Evolutionary conservation across 1,140 invertebrate species (phyloP), one percentile per base, ranked within the genome.

Genomic region (Monochamus saltuarius): DNA sequence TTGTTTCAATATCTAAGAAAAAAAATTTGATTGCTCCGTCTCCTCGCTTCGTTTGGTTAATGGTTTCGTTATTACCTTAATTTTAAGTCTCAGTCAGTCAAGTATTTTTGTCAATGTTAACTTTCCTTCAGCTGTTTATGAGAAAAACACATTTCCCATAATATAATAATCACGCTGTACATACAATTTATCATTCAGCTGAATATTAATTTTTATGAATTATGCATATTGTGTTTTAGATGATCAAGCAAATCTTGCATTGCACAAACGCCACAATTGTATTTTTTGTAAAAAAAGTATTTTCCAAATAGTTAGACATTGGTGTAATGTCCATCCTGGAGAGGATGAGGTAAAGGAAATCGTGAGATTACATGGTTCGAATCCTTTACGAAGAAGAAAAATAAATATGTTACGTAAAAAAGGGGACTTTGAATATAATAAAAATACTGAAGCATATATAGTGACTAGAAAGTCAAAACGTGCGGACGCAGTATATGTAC

Each of bases 391-490:
- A 14, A 45, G 42, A 14, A 45, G 19, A 45, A 45, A 45, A 45
- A 17, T 45, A 17, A 14, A 46, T 17, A 22, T 19, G 13, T 46
- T 46, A 11, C 14, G 45, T n/a, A 46, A 17, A 17, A 46, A 46
- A n/a, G 45, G 45, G 10, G 45, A 46, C 17, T 46, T 16, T 45
- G 42, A 45, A 17, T 45, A 45, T 45, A 45, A 45, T 45, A 13
- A 45, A 45, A 13, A 16, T n/a, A 17, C 14, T 45, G 19, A 17
- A 45, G 42, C 14, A 45, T 16, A 45, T 14, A 45, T 45, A 16
- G 42, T 45, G 14, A 4, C 19, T 9, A 45, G 42, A 14, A 45
- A 45, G 14, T 16, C 13, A 13, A 45, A 45, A 16, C 9, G 7
- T 9, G 42, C 42, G 14, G 13, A n/a, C 8, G 19, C 13, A 45